Evolutionary conservation across 2,113 vertebrate genomes (phyloP).

Genomic region (Saimiri boliviensis): DNA sequence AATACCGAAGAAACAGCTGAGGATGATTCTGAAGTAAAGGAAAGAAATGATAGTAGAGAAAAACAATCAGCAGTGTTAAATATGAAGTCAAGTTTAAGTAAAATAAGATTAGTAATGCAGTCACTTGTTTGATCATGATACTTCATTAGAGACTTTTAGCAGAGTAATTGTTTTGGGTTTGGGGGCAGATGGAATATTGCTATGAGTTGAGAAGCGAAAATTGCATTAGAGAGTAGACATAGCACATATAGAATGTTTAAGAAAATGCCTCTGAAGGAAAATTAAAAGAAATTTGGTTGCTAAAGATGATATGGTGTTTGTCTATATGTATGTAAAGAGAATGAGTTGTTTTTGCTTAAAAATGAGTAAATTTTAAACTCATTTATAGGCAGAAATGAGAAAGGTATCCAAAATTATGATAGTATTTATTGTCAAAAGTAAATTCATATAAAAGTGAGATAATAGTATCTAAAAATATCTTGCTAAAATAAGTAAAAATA

Average conservation of each 20-base stretch:
- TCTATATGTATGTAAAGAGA: neutral
- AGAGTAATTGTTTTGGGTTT: neutral
- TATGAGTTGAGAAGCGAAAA: neutral
- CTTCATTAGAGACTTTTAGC: neutral
- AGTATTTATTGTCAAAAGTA: neutral
- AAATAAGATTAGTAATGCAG: neutral
- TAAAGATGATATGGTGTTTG: neutral
- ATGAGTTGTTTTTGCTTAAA: neutral
- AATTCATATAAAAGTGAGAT: neutral
- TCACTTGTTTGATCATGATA: neutral
- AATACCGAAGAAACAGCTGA: neutral
- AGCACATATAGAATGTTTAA: neutral
- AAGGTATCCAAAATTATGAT: neutral
- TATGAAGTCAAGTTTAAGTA: neutral
- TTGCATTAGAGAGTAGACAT: neutral
- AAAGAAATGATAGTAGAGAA: neutral
- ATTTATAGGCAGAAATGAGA: neutral
- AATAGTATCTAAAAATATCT: neutral
- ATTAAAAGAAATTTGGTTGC: neutral
- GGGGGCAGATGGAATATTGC: neutral
- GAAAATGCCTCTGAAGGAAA: neutral
- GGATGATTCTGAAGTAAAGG: neutral
- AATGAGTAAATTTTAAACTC: neutral
- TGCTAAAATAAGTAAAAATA: neutral
- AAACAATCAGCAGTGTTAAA: neutral